Evolutionary conservation across 2,797 vertebrate genomes (phyloP), one percentile per base, ranked within the genome.

Genomic region (Mormyrops boulengeri): DNA sequence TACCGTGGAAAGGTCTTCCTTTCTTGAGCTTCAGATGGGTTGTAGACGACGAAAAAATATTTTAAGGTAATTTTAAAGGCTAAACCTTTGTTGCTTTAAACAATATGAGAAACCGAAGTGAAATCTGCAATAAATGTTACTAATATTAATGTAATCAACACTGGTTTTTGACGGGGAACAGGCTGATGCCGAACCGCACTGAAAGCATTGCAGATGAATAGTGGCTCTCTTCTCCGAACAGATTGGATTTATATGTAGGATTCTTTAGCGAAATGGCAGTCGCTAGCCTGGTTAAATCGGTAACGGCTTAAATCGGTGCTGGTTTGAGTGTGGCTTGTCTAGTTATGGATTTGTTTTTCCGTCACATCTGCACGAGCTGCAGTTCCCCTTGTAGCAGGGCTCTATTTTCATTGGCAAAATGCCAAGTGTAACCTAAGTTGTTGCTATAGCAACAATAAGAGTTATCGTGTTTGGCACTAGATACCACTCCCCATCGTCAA

Each of bases 371-470:
- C 82, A 53, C 82, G 84, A 89, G 30, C 82, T 41, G 53, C 53
- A 53, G 88, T 89, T 62, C 60, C 82, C 50, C 34, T 77, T 49
- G 89, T 55, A 89, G 69, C 80, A 49, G 26, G 73, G 73, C 85
- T 90, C 90, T 91, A 91, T 89, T 94, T 93, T 94, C 93, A 92
- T 96, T 96, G 96, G 95, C 95, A 94, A 94, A 92, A 95, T 95
- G 97, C 97, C 97, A 97, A 96, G 96, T 89, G 66, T 96, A 95
- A 96, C 95, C 93, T 94, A 96, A 95, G 97, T 98, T 98, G 97
- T 98, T 98, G 97, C 97, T 97, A 98, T 98, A 97, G 98, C 97
- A 99, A 98, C 98, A 94, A 91, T 94, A 94, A 92, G 92, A 94
- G 88, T 92, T 93, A 92, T 91, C 90, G 89, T 88, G 92, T 92